These are phyloP conservation scores for Thera britannica DNA, from an alignment of 2,888 invertebrate genomes.

Conservation along the genomic window DNA sequence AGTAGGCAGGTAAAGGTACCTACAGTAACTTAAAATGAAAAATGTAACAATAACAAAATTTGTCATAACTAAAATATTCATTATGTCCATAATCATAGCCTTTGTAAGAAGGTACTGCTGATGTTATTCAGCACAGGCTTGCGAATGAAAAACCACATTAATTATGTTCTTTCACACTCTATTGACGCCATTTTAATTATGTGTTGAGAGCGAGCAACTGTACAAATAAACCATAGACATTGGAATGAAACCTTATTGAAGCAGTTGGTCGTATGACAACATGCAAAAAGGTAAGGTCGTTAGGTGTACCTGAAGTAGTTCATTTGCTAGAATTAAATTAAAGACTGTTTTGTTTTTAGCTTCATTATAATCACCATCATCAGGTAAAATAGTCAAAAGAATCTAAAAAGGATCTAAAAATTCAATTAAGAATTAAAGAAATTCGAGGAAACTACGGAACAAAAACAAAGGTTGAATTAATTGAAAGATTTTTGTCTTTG, in stretches of 20 bases:
- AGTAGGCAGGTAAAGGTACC: background rate
- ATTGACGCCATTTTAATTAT: slow-evolving; percentile 29
- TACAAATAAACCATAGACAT: slow-evolving; percentile 15
- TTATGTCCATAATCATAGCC: background rate
- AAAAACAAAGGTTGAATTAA: too few species aligned
- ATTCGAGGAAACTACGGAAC: too few species aligned
- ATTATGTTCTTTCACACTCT: slow-evolving; percentile 15
- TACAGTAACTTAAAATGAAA: background rate
- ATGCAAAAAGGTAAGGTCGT: background rate
- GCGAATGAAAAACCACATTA: slow-evolving; percentile 27
- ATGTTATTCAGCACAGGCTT: slow-evolving; percentile 32
- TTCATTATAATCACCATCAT: too few species aligned
- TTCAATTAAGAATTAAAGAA: too few species aligned
- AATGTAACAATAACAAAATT: background rate
- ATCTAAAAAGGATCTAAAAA: too few species aligned
- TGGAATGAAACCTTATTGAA: slow-evolving; percentile 12
- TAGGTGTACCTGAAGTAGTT: too few species aligned
- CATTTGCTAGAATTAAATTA: too few species aligned
- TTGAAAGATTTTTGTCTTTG: too few species aligned
- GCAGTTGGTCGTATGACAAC: slow-evolving; percentile 7
- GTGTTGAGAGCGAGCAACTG: slow-evolving; percentile 24
- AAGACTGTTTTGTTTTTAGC: too few species aligned
- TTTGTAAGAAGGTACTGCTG: slow-evolving; percentile 25
- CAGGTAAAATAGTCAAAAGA: too few species aligned
- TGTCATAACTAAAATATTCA: slow-evolving; percentile 7